Conservation (phyloP, 2,113 vertebrate genomes). For the Ptilorrhoa leucosticta region DNA sequence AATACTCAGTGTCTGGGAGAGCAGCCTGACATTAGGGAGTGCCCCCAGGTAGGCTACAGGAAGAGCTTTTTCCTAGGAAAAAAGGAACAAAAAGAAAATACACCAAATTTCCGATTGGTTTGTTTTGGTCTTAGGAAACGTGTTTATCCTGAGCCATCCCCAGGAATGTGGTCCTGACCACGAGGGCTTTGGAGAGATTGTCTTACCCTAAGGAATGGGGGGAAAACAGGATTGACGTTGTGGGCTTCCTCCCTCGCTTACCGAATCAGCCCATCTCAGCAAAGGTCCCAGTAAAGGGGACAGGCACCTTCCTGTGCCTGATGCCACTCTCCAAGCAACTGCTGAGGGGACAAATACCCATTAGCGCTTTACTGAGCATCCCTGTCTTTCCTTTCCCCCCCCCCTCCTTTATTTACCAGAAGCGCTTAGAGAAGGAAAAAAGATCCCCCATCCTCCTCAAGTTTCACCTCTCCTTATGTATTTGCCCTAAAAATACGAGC, state of each 20-base stretch:
- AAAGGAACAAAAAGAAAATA: fast-evolving
- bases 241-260: neutral
- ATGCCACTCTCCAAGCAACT: neutral
- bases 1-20: neutral
- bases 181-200: neutral
- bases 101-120: neutral
- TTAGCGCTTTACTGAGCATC: neutral
- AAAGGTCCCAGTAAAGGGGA: neutral
- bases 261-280: neutral
- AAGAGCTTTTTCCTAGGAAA: neutral
- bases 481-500: neutral
- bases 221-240: fast-evolving
- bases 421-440: neutral
- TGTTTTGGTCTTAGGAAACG: neutral
- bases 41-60: neutral
- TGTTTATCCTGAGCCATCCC: neutral
- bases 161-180: neutral
- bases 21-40: neutral
- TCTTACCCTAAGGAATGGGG: neutral
- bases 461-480: neutral
- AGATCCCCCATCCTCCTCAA: neutral
- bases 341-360: neutral
- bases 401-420: neutral
- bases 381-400: no score
- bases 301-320: neutral